phyloP scores from a whole-genome alignment of 2,888 invertebrate species.

The Caenorhabditis angaria region DNA sequence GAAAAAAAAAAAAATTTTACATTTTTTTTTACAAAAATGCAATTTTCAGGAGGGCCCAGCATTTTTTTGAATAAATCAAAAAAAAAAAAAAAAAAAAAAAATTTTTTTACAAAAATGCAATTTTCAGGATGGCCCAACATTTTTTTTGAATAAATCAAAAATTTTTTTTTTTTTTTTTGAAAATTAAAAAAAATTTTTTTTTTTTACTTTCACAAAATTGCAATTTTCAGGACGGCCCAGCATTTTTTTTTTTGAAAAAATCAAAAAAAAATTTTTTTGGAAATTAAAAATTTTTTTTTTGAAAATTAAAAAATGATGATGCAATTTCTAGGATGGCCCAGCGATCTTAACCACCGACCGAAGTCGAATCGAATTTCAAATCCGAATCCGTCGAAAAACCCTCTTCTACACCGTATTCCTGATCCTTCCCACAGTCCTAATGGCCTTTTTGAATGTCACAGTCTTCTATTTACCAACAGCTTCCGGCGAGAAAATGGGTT shows the following conservation, averaged over 20 bases:
- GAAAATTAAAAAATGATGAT: too few relatives aligned
- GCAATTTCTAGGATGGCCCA: slow-evolving; percentile 77
- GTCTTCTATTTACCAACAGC: slow-evolving; percentile 99
- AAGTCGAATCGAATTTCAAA: slow-evolving; percentile 69
- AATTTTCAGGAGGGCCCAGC: neutral
- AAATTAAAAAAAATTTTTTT: too few relatives aligned
- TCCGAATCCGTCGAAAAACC: slow-evolving; percentile 81
- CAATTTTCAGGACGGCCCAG: too few relatives aligned
- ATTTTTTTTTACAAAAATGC: neutral
- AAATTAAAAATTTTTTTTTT: too few relatives aligned
- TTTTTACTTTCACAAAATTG: too few relatives aligned
- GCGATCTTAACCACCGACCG: slow-evolving; percentile 87
- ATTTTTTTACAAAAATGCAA: too few relatives aligned
- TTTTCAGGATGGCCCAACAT: slow-evolving; percentile 7
- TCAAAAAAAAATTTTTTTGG: too few relatives aligned
- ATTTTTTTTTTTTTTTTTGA: too few relatives aligned
- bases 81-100: too few relatives aligned
- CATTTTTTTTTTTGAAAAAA: too few relatives aligned
- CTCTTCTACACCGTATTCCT: slow-evolving; percentile 99
- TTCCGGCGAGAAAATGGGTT: slow-evolving; percentile 76
- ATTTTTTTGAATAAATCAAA: neutral
- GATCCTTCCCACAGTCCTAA: slow-evolving; percentile 96
- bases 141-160: neutral
- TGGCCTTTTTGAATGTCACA: slow-evolving; percentile 97
- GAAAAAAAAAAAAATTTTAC: too few relatives aligned